Conservation (phyloP, 2,113 vertebrate species). For the Laticauda colubrina region DNA sequence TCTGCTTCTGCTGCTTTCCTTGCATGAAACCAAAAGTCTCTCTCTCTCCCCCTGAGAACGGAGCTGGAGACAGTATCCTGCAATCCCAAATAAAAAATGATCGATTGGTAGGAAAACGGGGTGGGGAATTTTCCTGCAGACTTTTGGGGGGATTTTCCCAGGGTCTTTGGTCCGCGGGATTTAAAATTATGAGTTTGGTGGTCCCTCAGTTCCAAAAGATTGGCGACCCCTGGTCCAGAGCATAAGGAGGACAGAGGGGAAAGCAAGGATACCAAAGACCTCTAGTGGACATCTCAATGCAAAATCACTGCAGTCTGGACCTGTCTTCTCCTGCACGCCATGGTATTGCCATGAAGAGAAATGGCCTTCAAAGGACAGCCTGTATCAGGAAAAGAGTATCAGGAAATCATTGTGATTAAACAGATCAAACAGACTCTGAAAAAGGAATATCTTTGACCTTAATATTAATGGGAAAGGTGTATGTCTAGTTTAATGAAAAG, state of each 20-base stretch:
- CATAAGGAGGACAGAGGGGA: neutral
- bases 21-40: too few relatives aligned
- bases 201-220: too few relatives aligned
- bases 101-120: too few relatives aligned
- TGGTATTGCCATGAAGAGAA: neutral
- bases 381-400: neutral
- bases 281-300: neutral
- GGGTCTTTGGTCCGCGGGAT: too few relatives aligned
- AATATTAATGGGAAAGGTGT: neutral
- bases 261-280: neutral
- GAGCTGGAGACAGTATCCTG: too few relatives aligned
- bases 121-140: too few relatives aligned
- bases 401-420: too few relatives aligned
- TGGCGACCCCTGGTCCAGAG: neutral
- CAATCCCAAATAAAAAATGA: too few relatives aligned
- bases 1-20: too few relatives aligned
- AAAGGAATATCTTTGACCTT: neutral
- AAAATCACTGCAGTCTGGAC: neutral
- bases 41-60: too few relatives aligned
- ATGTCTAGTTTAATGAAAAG: neutral
- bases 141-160: too few relatives aligned
- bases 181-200: too few relatives aligned
- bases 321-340: neutral
- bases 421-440: neutral
- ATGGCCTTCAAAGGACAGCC: neutral